Evolutionary conservation across 1,140 invertebrate genomes (phyloP), one percentile per base, ranked within the genome.

Genomic region (Heliconius himera): DNA sequence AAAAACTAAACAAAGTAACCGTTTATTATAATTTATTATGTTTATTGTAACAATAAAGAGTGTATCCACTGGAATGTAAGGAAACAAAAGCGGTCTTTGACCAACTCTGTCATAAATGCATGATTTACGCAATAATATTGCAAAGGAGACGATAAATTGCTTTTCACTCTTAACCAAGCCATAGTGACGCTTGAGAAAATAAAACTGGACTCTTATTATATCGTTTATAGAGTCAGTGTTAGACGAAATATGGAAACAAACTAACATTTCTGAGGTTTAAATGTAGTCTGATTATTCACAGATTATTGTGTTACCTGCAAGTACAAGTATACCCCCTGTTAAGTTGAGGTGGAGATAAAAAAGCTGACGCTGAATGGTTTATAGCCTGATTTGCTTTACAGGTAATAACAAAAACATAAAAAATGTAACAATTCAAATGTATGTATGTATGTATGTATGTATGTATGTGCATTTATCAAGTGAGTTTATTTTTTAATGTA

Each of bases 101-200:
- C 85, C 88, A 85, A 84, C 84, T 80, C 78, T 93, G 93, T 94
- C 93, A 93, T 93, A 94, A 94, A 94, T 93, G 85, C 83, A 92
- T 94, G 93, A 94, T 94, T 94, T 94, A 94, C 89, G 89, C 92
- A 92, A 94, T 92, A 91, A 90, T 87, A 87, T 90, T 87, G 88
- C 88, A 92, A 93, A 91, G 89, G 90, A 88, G 88, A 91, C 88
- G 85, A 94, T 94, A 94, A 94, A 94, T 94, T 94, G 93, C 85
- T 85, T 88, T 92, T 89, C 91, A 91, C 88, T 90, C 90, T 88
- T 85, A 85, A 84, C 83, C 84, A 85, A 86, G 83, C 75, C 86
- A 86, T 72, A 78, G 80, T 70, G 70, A 76, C 73, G 75, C 70
- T 73, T 82, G 60, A 46, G 78, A 78, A 76, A 80, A 20, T 74